Conservation (phyloP, 2,113 vertebrate species). For the Muscicapa adusta region DNA sequence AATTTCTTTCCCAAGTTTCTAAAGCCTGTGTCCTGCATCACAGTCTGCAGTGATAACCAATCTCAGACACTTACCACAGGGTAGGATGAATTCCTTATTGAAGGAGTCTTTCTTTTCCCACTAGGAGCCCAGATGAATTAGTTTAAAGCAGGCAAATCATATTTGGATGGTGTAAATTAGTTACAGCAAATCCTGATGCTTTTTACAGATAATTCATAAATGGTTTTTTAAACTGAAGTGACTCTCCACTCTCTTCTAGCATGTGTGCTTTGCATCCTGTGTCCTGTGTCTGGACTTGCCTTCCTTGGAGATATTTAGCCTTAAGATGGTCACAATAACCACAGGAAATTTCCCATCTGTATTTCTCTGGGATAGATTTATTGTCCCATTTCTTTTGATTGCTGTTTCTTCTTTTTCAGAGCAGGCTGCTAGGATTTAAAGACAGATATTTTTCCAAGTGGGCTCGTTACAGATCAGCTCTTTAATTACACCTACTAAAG, state of each 20-base stretch:
- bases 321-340: neutral
- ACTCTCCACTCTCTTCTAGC: neutral
- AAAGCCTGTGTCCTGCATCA: neutral
- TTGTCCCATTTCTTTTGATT: neutral
- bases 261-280: neutral
- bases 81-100: neutral
- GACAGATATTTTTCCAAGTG: neutral
- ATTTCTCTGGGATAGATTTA: neutral
- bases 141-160: neutral
- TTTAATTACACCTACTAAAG: conserved; percentile 42
- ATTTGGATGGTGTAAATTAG: neutral
- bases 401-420: neutral
- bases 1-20: neutral
- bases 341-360: neutral
- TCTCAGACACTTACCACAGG: neutral
- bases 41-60: neutral
- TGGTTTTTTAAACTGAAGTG: neutral
- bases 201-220: neutral
- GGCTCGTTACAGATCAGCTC: neutral
- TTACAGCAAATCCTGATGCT: neutral
- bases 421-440: neutral
- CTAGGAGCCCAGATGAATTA: neutral
- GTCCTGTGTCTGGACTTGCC: neutral
- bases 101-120: neutral
- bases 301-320: neutral